These are phyloP conservation scores for Drosophila longiperda DNA, from an alignment of 2,888 invertebrate species.

Conservation along the genomic window DNA sequence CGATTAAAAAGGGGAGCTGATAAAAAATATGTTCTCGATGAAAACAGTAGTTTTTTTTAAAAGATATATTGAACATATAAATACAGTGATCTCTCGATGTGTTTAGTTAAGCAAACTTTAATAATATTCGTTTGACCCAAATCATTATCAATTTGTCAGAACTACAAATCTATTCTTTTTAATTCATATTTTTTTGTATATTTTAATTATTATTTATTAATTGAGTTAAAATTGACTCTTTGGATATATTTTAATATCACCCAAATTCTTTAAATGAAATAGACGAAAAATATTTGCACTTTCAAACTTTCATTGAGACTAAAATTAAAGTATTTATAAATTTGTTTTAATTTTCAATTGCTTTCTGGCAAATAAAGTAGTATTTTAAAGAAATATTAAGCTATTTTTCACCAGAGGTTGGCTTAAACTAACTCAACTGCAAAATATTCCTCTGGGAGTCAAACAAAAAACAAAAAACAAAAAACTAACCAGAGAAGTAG, in stretches of 20 bases:
- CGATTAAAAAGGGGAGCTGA: too few species aligned
- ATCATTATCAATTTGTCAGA: not conserved
- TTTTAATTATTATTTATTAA: not conserved
- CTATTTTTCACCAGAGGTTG: not conserved
- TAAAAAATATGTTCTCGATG: too few species aligned
- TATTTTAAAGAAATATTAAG: not conserved
- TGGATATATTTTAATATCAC: too few species aligned
- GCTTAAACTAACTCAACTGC: not conserved
- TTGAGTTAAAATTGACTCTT: not conserved
- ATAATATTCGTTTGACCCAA: not conserved
- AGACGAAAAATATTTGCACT: not conserved
- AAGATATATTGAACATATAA: not conserved
- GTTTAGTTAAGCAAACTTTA: not conserved
- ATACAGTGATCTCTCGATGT: not conserved
- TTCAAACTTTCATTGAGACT: not conserved
- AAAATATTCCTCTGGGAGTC: not conserved
- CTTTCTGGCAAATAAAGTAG: not conserved
- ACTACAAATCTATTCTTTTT: not conserved
- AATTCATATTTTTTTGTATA: not conserved
- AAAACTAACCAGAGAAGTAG: not conserved
- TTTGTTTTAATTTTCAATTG: not conserved
- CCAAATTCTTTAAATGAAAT: not conserved
- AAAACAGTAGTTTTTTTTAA: not conserved
- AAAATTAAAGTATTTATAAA: not conserved
- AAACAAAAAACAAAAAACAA: not conserved